Evolutionary conservation across 2,888 invertebrate species (phyloP).

Genomic region (Troides aeacus): DNA sequence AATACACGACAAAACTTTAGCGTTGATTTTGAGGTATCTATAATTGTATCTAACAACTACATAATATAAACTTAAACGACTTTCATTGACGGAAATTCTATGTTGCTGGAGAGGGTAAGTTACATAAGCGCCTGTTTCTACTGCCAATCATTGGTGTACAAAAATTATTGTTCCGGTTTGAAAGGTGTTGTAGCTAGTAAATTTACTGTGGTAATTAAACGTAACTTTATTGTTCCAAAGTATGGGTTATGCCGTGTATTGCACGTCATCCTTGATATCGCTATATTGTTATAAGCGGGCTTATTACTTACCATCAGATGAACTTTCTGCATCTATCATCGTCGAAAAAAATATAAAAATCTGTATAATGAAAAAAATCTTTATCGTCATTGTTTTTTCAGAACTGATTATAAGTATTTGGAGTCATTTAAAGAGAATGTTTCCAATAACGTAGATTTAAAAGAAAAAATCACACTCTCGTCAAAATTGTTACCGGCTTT

Average conservation of each 20-base stretch:
- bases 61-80: not conserved
- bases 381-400: constrained; percentile 35
- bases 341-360: not conserved
- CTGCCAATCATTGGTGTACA: too few species aligned
- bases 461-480: constrained; percentile 49
- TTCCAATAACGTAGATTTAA: constrained; percentile 55
- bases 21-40: constrained; percentile 64
- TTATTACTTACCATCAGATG: too few species aligned
- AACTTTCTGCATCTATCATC: too few species aligned
- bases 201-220: too few species aligned
- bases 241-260: too few species aligned
- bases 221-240: too few species aligned
- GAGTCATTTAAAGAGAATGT: constrained; percentile 61
- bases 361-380: not conserved
- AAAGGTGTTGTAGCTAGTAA: too few species aligned
- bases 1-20: constrained; percentile 67
- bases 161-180: too few species aligned
- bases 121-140: not conserved
- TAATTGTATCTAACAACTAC: not conserved
- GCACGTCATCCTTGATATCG: too few species aligned
- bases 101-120: not conserved
- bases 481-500: constrained; percentile 54
- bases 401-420: constrained; percentile 65
- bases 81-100: too few species aligned
- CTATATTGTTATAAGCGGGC: too few species aligned